Evolutionary conservation across 2,113 vertebrate genomes (phyloP).

Genomic region (human (Homo sapiens)): GRCh38 chr7:70438001-70438500

Average conservation of each 20-base stretch:
- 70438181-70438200: fast-evolving
- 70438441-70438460: slow-evolving; percentile 23
- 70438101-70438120: not conserved
- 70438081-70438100: not conserved
- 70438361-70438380: fast-evolving
- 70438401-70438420: fast-evolving
- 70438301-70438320: no score
- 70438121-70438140: not conserved
- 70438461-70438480: slow-evolving; percentile 9
- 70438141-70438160: not conserved
- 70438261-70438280: not conserved
- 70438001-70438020: fast-evolving
- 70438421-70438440: not conserved
- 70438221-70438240: not conserved
- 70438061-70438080: not conserved
- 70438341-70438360: fast-evolving
- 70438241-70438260: not conserved
- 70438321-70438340: not conserved
- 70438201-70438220: not conserved
- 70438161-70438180: not conserved
- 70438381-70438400: fast-evolving
- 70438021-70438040: not conserved
- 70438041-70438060: not conserved
- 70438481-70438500: slow-evolving; percentile 54
- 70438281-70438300: not conserved